Percentiles rank a stretch among this genome's conserved stretches.
These are phyloP conservation scores for Phrynocephalus versicolor DNA, from an alignment of 2,113 vertebrate genomes.

Conservation along the genomic window DNA sequence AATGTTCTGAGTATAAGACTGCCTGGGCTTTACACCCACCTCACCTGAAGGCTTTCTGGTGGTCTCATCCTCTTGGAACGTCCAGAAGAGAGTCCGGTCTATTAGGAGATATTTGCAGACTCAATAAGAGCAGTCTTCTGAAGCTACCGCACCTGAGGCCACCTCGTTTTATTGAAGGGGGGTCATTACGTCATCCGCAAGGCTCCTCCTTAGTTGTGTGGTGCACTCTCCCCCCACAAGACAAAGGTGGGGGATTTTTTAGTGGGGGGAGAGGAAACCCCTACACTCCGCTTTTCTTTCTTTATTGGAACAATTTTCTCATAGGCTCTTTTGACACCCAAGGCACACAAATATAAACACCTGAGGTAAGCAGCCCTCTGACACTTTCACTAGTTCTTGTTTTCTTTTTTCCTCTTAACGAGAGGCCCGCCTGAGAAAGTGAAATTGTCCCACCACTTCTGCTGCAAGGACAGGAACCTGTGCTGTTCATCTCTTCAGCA, in stretches of 20 bases:
- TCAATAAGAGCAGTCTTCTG: neutral
- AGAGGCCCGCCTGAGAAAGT: slow-evolving; percentile 27
- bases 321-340: neutral
- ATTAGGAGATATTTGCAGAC: neutral
- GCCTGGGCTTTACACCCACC: neutral
- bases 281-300: neutral
- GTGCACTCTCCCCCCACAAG: neutral
- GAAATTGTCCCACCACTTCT: slow-evolving; percentile 9
- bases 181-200: slow-evolving; percentile 1
- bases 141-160: slow-evolving; percentile 19
- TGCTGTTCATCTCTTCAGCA: neutral
- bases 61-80: slow-evolving; percentile 5
- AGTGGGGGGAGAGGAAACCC: neutral
- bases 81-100: neutral
- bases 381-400: slow-evolving; percentile 29
- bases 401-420: neutral
- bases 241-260: slow-evolving; percentile 14
- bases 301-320: slow-evolving; percentile 9
- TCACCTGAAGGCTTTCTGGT: slow-evolving; percentile 7
- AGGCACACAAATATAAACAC: slow-evolving; percentile 16
- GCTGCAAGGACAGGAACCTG: neutral
- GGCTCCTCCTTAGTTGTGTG: slow-evolving; percentile 1
- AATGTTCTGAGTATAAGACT: neutral
- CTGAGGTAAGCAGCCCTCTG: slow-evolving; percentile 10
- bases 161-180: slow-evolving; percentile 29